A percentile compares a stretch with the other conserved stretches of the same genome.
phyloP scores from a whole-genome alignment of 1,140 invertebrate species.

The Dendroctonus ponderosae region DNA sequence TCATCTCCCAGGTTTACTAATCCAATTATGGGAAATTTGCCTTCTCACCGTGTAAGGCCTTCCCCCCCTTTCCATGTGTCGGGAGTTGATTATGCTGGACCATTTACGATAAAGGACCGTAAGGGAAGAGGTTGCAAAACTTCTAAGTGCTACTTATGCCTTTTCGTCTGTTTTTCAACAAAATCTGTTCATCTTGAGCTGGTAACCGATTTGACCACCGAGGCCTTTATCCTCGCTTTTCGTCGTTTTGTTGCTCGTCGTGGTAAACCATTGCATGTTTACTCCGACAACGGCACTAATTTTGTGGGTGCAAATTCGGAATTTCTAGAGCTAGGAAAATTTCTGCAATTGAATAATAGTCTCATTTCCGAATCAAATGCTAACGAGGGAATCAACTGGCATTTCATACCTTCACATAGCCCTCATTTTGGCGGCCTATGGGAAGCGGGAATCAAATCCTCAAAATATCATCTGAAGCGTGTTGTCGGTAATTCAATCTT shows the following conservation, averaged over 20 bases:
- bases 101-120: conserved; percentile 14
- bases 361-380: background rate
- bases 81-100: conserved; percentile 38
- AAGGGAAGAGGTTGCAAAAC: conserved; percentile 6
- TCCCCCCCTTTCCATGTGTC: conserved; percentile 35
- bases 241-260: conserved; percentile 40
- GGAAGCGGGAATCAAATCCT: background rate
- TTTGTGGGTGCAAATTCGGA: conserved; percentile 15
- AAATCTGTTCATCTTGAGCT: conserved; percentile 49
- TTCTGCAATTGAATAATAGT: background rate
- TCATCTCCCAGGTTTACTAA: conserved; percentile 11
- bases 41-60: conserved; percentile 34
- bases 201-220: conserved; percentile 31
- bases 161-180: conserved; percentile 15
- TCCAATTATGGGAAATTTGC: conserved; percentile 48
- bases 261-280: conserved; percentile 27
- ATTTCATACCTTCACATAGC: background rate
- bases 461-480: background rate
- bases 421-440: conserved; percentile 4
- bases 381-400: conserved; percentile 3
- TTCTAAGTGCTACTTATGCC: conserved; percentile 17
- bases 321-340: background rate
- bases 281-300: conserved; percentile 37
- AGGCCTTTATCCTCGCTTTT: conserved; percentile 41
- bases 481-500: background rate